Base-by-base conservation (phyloP, 1,140 invertebrate species). In the Tetragnatha versicolor region DNA sequence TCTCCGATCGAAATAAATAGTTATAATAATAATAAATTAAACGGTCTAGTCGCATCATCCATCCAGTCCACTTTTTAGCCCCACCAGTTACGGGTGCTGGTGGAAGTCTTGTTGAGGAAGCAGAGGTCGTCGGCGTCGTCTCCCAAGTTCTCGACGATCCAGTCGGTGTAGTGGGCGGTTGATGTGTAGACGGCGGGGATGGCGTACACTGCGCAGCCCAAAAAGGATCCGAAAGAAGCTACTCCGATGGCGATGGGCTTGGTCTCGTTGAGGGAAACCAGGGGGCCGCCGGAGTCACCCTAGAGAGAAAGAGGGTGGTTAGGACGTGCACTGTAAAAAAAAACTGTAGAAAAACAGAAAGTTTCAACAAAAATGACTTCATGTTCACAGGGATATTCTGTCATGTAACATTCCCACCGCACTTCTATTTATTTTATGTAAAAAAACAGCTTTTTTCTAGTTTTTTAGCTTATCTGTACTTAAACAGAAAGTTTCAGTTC, bases 101-200 rank as follows among this genome's bases (percentile, higher is more conserved):
- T 27, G 10, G 76, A 45, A 7, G 65, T 78, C 35, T 53, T 70
- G 63, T 79, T 72, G 25, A 72, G 20, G 42, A 72, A 53, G 58
- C 78, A 79, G 0, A 79, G 20, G 17, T 79, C 78, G 27, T n/a
- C n/a, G 0, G 78, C 42, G n/a, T 79, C 58, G 10, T n/a, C 31
- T 63, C 78, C 81, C 61, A 79, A 72, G 14, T 81, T 81, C 27
- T 77, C 58, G 63, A 87, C 87, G 82, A 94, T 93, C 93, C 93
- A 94, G 17, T 90, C 89, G 81, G 93, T 85, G 85, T 93, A 93
- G 84, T 90, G 87, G 20, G 91, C 90, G 33, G 93, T 90, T 78
- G 92, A 88, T 0, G 91, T 92, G 85, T 95, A 96, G 0, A 95
- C 94, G 7, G 95, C 95, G 0, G 95, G 95, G 86, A 93, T 94